These are phyloP conservation scores for Eugnorisma glareosa DNA, from an alignment of 2,888 invertebrate species.

Conservation along the genomic window DNA sequence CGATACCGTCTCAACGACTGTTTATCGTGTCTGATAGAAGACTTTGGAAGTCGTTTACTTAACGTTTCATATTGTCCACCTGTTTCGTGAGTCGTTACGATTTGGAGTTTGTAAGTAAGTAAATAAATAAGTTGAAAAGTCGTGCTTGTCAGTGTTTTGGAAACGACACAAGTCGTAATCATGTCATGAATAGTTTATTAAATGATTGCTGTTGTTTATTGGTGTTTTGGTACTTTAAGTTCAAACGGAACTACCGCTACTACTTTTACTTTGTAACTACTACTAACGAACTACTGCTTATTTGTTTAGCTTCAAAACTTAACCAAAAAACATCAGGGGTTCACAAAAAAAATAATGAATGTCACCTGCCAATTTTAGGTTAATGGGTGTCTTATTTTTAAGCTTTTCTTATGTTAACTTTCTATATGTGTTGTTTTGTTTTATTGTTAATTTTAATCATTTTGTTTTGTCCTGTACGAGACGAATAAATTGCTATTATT, in stretches of 20 bases:
- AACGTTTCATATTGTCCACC: conserved; percentile 58
- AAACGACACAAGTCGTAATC: conserved; percentile 14
- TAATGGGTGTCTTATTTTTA: too few species aligned
- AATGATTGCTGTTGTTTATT: conserved; percentile 15
- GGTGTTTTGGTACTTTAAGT: not conserved
- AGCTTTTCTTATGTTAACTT: too few species aligned
- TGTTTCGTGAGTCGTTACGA: conserved; percentile 43
- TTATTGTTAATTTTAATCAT: too few species aligned
- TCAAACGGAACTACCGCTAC: not conserved
- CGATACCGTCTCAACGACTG: conserved; percentile 73
- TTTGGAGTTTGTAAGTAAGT: conserved; percentile 40
- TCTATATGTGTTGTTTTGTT: too few species aligned
- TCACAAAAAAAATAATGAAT: not conserved
- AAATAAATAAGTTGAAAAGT: conserved; percentile 43
- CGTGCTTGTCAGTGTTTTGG: conserved; percentile 31
- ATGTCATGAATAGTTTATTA: conserved; percentile 44
- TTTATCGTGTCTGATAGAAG: conserved; percentile 54
- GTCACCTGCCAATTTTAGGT: too few species aligned
- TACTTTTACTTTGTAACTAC: not conserved
- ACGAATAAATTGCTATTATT: too few species aligned
- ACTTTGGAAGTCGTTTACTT: conserved; percentile 51
- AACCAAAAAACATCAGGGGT: not conserved
- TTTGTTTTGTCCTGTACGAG: too few species aligned
- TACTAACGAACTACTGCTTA: not conserved
- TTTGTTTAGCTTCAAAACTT: not conserved